These are phyloP conservation scores for Datnioides undecimradiatus DNA, from an alignment of 2,113 vertebrate genomes.

Conservation along the genomic window DNA sequence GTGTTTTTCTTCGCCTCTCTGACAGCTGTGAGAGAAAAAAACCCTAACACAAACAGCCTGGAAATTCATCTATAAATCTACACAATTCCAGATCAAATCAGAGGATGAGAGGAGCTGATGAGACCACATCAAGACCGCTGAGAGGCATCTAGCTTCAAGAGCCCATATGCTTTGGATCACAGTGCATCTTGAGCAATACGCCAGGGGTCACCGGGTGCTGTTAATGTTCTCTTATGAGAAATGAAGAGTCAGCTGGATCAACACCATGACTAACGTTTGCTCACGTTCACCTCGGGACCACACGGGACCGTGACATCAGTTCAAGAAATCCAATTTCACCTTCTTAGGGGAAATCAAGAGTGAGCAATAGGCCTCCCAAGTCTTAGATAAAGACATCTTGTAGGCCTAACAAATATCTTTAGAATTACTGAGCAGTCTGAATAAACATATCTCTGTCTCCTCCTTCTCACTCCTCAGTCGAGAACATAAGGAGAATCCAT, in stretches of 20 bases:
- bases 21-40: conserved; percentile 19
- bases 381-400: conserved; percentile 67
- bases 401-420: conserved; percentile 68
- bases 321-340: conserved; percentile 68
- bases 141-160: conserved; percentile 32
- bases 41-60: conserved; percentile 20
- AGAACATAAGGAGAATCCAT: conserved; percentile 45
- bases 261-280: conserved; percentile 74
- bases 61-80: conserved; percentile 45
- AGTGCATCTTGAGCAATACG: conserved; percentile 59
- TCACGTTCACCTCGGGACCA: conserved; percentile 69
- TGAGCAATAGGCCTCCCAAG: conserved; percentile 75
- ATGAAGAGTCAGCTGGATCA: conserved; percentile 77
- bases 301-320: conserved; percentile 72
- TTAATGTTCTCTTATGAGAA: conserved; percentile 70
- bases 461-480: conserved; percentile 35
- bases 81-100: conserved; percentile 44
- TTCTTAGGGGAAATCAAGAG: conserved; percentile 71
- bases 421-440: conserved; percentile 66
- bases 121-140: conserved; percentile 31
- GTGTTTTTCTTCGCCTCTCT: conserved; percentile 26
- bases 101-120: conserved; percentile 35
- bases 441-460: conserved; percentile 60
- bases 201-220: conserved; percentile 57
- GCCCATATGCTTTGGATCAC: conserved; percentile 73